Base-by-base conservation (phyloP, 2,113 vertebrate genomes). In the Urocolius indicus region DNA sequence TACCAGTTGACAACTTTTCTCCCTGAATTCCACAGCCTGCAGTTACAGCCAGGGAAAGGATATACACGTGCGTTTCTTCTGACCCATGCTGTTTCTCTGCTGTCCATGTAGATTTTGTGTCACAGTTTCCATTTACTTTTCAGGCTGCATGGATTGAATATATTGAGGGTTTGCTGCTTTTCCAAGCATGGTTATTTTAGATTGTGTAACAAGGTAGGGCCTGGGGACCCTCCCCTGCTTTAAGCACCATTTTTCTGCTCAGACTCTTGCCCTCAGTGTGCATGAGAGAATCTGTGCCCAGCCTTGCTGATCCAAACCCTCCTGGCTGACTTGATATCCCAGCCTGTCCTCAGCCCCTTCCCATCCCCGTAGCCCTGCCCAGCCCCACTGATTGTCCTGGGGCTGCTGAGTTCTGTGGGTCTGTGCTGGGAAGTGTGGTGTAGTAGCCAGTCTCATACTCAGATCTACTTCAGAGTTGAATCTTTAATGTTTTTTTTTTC, bases 211-310 rank as follows among this genome's bases (percentile, higher is more conserved):
- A 15, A 22, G 74, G 51, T 67, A 32, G 23, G 22, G 13, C 8
- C n/a, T 0, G 0, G 16, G 20, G 7, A 12, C 1, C 9, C 13
- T 58, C 21, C 10, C 5, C 26, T 0, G 0, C 21, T 36, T 36
- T 2, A 0, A n/a, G 17, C 5, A 32, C 13, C 10, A 12, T 5
- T 49, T 45, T 48, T 45, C 59, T 52, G 29, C 48, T 65, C 63
- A 51, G 48, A 2, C 2, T 10, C 32, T 63, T 23, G 22, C 15
- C 41, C 1, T 3, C 1, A 13, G 8, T 49, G 46, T 24, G 45
- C 4, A 1, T 6, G 4, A 9, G 20, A 17, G 6, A 4, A 3
- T 24, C 34, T 63, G 13, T 59, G 48, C 43, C 13, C 6, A 3
- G 13, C 15, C 61, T 49, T 32, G 16, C 38, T 45, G 30, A 51